phyloP scores from a whole-genome alignment of 2,113 vertebrate genomes.

The Megaceryle torquata region DNA sequence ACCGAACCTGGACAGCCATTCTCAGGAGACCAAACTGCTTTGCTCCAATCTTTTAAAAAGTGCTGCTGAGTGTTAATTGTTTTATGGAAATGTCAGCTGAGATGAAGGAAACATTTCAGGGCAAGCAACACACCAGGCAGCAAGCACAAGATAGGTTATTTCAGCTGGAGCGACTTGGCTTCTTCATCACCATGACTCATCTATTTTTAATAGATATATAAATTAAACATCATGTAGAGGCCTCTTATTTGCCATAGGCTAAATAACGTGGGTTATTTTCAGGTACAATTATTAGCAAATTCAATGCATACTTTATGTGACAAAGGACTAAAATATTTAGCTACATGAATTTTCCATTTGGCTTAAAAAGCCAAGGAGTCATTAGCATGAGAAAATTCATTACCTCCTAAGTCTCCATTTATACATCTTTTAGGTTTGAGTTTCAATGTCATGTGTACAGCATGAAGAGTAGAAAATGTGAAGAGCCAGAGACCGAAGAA shows the following conservation, averaged over 20 bases:
- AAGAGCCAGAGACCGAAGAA: neutral
- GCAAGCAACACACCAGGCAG: neutral
- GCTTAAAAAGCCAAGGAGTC: neutral
- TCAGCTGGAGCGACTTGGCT: neutral
- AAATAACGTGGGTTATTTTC: neutral
- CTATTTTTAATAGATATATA: constrained; percentile 6
- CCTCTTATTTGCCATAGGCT: neutral
- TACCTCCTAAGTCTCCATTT: neutral
- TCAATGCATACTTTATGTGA: neutral
- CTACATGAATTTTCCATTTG: neutral
- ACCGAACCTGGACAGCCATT: neutral
- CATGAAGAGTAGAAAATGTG: neutral
- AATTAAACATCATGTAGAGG: neutral
- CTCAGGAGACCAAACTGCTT: neutral
- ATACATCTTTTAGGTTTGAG: neutral
- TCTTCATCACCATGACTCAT: neutral
- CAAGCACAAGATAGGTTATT: neutral
- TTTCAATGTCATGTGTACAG: neutral
- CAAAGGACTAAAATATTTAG: neutral
- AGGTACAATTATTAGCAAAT: constrained; percentile 6
- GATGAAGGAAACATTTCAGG: neutral
- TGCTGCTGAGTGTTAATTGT: neutral
- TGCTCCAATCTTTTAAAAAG: neutral
- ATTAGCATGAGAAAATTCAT: neutral
- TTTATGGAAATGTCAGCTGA: neutral